Percentiles rank a stretch among this genome's conserved stretches.
phyloP scores from a whole-genome alignment of 2,113 vertebrate species.

The Mellivora capensis region DNA sequence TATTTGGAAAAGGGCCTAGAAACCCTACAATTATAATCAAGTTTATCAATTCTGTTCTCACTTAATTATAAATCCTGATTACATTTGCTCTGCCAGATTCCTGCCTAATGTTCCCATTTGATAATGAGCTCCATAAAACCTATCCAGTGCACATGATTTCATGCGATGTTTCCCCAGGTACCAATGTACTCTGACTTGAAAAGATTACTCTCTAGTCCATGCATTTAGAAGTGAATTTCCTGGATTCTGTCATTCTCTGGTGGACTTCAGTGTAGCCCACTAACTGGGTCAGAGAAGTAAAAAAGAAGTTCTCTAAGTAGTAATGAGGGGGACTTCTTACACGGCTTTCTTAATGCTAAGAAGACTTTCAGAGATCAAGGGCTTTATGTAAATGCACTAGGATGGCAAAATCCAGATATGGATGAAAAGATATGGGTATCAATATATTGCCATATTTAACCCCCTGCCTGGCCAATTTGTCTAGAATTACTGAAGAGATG shows the following conservation, averaged over 20 bases:
- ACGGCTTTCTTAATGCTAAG: neutral
- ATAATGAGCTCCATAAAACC: slow-evolving; percentile 81
- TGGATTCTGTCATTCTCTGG: slow-evolving; percentile 66
- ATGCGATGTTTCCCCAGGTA: slow-evolving; percentile 76
- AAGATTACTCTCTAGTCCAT: slow-evolving; percentile 51
- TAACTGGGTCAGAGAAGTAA: neutral
- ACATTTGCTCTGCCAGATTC: slow-evolving; percentile 76
- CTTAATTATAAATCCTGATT: slow-evolving; percentile 86
- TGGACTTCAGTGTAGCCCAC: neutral
- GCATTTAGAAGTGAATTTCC: slow-evolving; percentile 66
- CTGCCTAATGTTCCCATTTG: slow-evolving; percentile 82
- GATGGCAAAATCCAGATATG: neutral
- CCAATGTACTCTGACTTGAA: slow-evolving; percentile 69
- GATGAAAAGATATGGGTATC: neutral
- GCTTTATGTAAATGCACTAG: neutral
- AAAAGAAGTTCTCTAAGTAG: neutral
- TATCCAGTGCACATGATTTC: slow-evolving; percentile 77
- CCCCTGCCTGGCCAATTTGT: neutral
- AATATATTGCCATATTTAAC: neutral
- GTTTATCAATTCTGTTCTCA: slow-evolving; percentile 82
- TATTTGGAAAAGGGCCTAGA: slow-evolving; percentile 79
- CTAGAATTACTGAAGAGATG: neutral
- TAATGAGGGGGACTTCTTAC: neutral
- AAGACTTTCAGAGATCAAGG: neutral
- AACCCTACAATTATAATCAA: slow-evolving; percentile 84